Evolutionary conservation across 2,888 invertebrate species (phyloP).

Genomic region (Lamellibrachia satsuma): DNA sequence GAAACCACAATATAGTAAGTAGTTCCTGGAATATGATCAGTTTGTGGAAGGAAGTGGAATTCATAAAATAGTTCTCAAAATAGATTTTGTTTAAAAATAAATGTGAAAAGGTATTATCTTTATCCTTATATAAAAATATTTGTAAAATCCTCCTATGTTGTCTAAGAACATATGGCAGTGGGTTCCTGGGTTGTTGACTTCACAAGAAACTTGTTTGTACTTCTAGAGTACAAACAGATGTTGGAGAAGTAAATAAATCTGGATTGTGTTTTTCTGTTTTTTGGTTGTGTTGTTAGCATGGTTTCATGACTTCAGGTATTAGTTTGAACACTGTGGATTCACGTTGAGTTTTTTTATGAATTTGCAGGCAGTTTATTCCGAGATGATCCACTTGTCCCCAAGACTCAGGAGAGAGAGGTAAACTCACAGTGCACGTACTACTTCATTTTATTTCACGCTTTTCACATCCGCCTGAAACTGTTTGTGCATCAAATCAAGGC

Average conservation of each 20-base stretch:
- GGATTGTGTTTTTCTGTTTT: too few relatives aligned
- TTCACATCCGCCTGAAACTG: not conserved
- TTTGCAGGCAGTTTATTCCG: conserved; percentile 17
- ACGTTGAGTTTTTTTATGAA: not conserved
- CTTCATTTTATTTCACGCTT: not conserved
- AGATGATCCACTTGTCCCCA: not conserved
- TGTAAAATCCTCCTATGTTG: too few relatives aligned
- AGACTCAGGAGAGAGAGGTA: not conserved
- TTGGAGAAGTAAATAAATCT: too few relatives aligned
- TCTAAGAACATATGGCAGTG: too few relatives aligned
- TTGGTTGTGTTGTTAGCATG: not conserved
- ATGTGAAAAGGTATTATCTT: too few relatives aligned
- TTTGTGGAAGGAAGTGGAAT: not conserved
- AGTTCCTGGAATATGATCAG: not conserved
- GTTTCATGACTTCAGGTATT: not conserved
- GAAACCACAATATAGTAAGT: not conserved
- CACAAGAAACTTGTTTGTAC: too few relatives aligned
- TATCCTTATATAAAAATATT: too few relatives aligned
- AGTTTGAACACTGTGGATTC: not conserved
- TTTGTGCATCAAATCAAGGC: not conserved
- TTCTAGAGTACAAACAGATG: too few relatives aligned
- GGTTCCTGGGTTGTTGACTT: too few relatives aligned
- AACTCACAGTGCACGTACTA: not conserved
- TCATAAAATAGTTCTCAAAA: not conserved
- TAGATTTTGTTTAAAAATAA: too few relatives aligned